phyloP scores from a whole-genome alignment of 2,113 vertebrate species.

The Zapus hudsonius region DNA sequence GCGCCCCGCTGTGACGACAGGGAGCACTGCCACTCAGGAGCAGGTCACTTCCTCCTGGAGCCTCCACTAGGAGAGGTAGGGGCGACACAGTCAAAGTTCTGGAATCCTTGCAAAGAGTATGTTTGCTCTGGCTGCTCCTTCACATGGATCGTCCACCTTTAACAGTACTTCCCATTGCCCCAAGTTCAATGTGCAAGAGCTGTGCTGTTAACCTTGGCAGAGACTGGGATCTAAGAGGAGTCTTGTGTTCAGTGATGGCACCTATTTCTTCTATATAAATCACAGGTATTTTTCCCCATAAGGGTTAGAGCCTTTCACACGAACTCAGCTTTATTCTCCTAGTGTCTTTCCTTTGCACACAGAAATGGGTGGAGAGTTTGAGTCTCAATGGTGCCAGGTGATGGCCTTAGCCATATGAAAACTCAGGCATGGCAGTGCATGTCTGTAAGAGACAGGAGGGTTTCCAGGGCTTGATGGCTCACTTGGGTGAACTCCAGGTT shows the following conservation, averaged over 20 bases:
- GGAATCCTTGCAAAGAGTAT: neutral
- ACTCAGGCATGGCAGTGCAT: no score
- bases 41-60: neutral
- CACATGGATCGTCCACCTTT: neutral
- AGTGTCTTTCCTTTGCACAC: neutral
- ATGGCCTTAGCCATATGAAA: no score
- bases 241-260: neutral
- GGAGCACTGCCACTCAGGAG: neutral
- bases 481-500: no score
- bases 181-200: neutral
- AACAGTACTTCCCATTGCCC: neutral
- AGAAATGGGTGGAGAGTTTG: neutral
- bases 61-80: neutral
- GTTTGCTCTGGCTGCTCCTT: neutral
- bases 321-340: neutral
- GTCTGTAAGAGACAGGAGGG: no score
- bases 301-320: neutral
- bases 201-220: neutral
- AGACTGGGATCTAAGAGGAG: neutral
- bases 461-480: no score
- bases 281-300: neutral
- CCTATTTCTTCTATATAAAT: neutral
- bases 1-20: constrained; percentile 37
- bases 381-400: neutral
- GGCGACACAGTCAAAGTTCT: neutral